phyloP scores from a whole-genome alignment of 1,140 invertebrate genomes.

The Vollenhovia emeryi region DNA sequence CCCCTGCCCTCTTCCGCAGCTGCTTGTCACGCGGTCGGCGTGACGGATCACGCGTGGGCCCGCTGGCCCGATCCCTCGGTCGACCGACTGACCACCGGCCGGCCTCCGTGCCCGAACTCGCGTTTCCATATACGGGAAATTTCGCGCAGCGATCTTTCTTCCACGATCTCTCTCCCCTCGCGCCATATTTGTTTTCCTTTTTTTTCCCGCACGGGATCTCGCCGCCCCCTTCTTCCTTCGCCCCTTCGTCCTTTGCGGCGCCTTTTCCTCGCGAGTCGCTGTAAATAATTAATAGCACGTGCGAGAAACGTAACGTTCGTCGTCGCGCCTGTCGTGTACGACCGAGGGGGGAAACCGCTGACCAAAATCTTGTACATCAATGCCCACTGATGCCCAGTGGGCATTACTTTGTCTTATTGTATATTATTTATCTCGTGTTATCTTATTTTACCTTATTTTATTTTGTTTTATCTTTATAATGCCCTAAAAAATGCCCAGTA shows the following conservation, averaged over 20 bases:
- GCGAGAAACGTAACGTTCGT: too few species aligned
- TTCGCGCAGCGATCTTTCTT: not conserved
- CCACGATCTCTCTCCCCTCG: not conserved
- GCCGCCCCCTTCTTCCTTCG: not conserved
- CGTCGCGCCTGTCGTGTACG: too few species aligned
- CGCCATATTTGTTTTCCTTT: constrained; percentile 58
- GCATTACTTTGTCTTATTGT: too few species aligned
- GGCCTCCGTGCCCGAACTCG: not conserved
- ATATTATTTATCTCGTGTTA: too few species aligned
- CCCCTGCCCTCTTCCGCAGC: not conserved
- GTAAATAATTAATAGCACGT: too few species aligned
- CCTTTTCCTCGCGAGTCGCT: not conserved
- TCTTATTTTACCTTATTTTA: too few species aligned
- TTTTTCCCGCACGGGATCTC: not conserved
- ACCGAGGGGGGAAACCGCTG: too few species aligned
- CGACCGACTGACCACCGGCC: not conserved
- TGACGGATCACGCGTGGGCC: constrained; percentile 20
- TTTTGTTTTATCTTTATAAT: too few species aligned
- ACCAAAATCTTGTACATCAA: too few species aligned
- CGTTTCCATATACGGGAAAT: constrained; percentile 30
- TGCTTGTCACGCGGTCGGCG: not conserved
- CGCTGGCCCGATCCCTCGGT: not conserved
- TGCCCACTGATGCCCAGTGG: too few species aligned
- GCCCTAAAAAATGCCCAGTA: too few species aligned
- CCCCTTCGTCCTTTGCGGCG: not conserved